Evolutionary conservation across 2,113 vertebrate genomes (phyloP), one percentile per base, ranked within the genome.

Genomic region (Grantiella picta): DNA sequence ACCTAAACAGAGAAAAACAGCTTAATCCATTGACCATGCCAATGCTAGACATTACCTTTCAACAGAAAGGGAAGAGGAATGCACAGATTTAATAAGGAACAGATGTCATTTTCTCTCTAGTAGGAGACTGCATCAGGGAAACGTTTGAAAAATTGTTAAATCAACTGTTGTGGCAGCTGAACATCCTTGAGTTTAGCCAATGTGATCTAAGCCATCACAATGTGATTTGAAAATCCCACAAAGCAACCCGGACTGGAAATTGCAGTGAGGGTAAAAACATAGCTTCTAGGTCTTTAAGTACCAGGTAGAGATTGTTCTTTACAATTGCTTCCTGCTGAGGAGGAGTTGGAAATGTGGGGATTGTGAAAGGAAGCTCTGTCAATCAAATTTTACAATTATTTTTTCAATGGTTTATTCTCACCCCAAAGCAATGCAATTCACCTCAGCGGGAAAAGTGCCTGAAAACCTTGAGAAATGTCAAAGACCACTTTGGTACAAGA

Each of bases 361-460:
- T 21, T 90, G 61, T 88, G 81, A 93, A 96, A 83, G 42, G 53
- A 89, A 91, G 56, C 47, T 65, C 84, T 86, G 93, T 83, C 94
- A 94, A 96, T 95, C 93, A 91, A 66, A 91, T 75, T 82, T 96
- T 91, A 89, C 82, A 81, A 95, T 89, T 92, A 69, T 92, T 95
- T 93, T 90, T 93, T 56, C 90, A 80, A 40, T 65, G 24, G 40
- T 85, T 94, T 96, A 56, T 95, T 96, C 95, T 93, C 73, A 92
- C 60, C 86, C 82, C 69, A 93, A 91, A 96, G 93, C 68, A 81
- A 88, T 91, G 78, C 70, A 96, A 85, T 95, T 94, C 93, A 94
- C 69, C 61, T 57, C 31, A 82, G 76, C 63, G 23, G 76, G 35
- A 86, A 93, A 88, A 92, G 92, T 71, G 79, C 69, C 35, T 85